Base-by-base conservation (phyloP, 2,888 invertebrate species). In the Spodoptera exigua region DNA sequence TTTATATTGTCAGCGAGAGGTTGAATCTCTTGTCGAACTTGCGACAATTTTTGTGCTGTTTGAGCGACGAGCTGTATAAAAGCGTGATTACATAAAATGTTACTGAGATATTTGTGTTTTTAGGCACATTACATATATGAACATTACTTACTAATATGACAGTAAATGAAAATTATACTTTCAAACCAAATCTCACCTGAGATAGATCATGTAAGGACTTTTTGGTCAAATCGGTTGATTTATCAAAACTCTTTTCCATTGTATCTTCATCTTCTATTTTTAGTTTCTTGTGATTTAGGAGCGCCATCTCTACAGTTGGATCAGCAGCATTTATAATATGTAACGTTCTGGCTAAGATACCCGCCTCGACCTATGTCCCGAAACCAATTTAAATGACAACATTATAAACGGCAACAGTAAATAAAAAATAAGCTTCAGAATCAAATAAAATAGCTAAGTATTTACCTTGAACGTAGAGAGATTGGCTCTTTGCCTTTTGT, bases 401-500 rank as follows among this genome's bases (percentile, higher is more conserved):
- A 62, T 71, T 61, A 63, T 58, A 53, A 40, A 63, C 35, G 37
- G 36, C 21, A 34, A 56, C 45, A 67, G 69, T 60, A 58, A 56
- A 62, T 47, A 59, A 64, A 61, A 75, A 73, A 77, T 46, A 63
- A 70, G 51, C 45, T 58, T 61, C 61, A 66, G 36, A 58, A 43
- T 39, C 7, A 51, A 63, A 61, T 71, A 58, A 71, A 74, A 44
- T 44, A 44, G 35, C 17, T 51, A 60, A 35, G 18, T 51, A 60
- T 71, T 76, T 81, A 94, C 95, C 89, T 96, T 96, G 58, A 97
- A 90, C 49, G 96, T 96, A 7, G 97, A 96, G 72, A 98, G 91
- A 86, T 97, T 97, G 46, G 96, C 95, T 79, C 97, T 94, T 84
- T 97, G 97, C 82, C 97, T 95, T 91, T 98, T 98, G 88, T 98